Base-by-base conservation (phyloP, 2,888 invertebrate species). In the Unio pictorum region DNA sequence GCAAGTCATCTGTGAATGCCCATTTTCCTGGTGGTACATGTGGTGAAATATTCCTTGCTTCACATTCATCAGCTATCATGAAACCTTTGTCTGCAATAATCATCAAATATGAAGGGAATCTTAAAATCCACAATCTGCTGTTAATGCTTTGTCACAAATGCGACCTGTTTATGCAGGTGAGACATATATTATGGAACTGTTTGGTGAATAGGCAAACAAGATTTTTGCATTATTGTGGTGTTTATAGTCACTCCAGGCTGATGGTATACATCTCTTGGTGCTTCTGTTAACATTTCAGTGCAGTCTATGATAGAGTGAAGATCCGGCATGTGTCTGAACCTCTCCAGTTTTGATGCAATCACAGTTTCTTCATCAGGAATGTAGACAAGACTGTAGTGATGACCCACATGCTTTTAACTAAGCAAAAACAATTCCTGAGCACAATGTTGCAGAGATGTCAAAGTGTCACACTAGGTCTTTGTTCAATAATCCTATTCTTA, bases 201-300 rank as follows among this genome's bases (percentile, higher is more conserved):
- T 78, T 64, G 79, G 80, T 3, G 72, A 28, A 68, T 67, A 73
- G 0, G 66, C 70, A 57, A 79, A 66, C 7, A 81, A 57, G 20
- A 74, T 45, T 64, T 81, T 81, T 2, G 70, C 26, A 18, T 79
- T 81, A 66, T 80, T 80, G 67, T 80, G 76, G 55, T 81, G 75
- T 64, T 81, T 81, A 64, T 79, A 79, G 34, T 78, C 73, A 57
- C 74, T 73, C 77, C 73, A 80, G n/a, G 77, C 55, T 77, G 76
- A 20, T 75, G 61, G 11, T 61, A 55, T 5, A 75, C 54, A 58
- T 80, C 71, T 20, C 71, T 64, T 30, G 78, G 78, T 45, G 68
- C 70, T 58, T 78, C 72, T 59, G 75, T 74, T 55, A 76, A 78
- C 6, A 75, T 20, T 45, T 75, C 68, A 0, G 75, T 72, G 56